Conservation (phyloP, 2,797 vertebrate species). For the Sebastes kiyomatsui region DNA sequence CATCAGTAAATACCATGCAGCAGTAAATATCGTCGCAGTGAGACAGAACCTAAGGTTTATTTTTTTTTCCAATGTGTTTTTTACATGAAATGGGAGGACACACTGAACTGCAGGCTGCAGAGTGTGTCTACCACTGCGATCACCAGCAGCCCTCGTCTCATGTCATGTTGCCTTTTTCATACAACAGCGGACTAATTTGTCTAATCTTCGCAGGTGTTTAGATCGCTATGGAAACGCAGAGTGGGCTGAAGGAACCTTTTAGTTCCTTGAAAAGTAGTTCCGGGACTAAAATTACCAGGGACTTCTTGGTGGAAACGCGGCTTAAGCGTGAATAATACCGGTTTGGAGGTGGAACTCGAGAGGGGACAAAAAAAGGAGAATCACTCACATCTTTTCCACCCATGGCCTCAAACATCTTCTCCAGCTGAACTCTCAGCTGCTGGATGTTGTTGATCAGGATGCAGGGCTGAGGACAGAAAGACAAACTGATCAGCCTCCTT, state of each 20-base stretch:
- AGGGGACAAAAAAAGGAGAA: not conserved
- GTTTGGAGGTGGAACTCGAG: not conserved
- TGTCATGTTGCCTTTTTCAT: too few relatives aligned
- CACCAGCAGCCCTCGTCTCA: too few relatives aligned
- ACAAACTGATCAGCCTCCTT: not conserved
- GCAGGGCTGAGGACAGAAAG: conserved; percentile 85
- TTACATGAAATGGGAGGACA: too few relatives aligned
- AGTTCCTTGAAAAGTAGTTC: not conserved
- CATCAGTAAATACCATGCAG: not conserved
- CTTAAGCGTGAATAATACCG: not conserved
- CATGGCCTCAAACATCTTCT: conserved; percentile 99
- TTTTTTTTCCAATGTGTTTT: too few relatives aligned
- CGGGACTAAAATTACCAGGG: not conserved
- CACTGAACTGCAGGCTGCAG: too few relatives aligned
- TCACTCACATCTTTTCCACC: conserved; percentile 93
- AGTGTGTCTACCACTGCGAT: too few relatives aligned
- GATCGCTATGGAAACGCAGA: not conserved
- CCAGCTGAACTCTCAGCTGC: conserved; percentile 95
- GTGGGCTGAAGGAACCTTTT: not conserved
- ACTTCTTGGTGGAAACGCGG: not conserved
- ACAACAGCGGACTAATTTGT: not conserved
- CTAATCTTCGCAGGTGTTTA: not conserved
- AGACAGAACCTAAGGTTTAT: not conserved
- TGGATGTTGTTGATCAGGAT: conserved; percentile 99
- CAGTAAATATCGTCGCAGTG: not conserved